phyloP scores from a whole-genome alignment of 2,797 vertebrate genomes.

The Sebastes diploproa region DNA sequence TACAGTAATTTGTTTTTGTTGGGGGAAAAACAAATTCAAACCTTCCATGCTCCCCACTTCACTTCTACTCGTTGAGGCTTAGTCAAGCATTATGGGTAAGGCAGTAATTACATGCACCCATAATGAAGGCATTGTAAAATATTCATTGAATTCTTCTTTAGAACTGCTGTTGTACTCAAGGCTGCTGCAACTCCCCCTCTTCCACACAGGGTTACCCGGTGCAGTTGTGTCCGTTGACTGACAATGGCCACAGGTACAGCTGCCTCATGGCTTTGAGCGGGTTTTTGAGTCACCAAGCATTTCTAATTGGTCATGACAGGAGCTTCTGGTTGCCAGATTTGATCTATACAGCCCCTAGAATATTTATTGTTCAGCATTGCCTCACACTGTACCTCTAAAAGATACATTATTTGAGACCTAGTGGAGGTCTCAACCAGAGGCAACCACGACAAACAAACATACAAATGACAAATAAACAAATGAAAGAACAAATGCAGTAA shows the following conservation, averaged over 20 bases:
- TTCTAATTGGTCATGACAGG: constrained; percentile 74
- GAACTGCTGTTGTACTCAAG: constrained; percentile 26
- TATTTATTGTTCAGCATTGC: constrained; percentile 57
- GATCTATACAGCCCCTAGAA: constrained; percentile 59
- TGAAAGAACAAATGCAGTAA: not conserved
- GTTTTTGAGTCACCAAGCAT: constrained; percentile 66
- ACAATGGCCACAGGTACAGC: constrained; percentile 66
- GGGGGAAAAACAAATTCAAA: constrained; percentile 38
- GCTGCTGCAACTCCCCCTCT: not conserved
- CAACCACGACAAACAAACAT: not conserved
- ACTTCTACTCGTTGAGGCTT: constrained; percentile 46
- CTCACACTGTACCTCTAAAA: constrained; percentile 34
- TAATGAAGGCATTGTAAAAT: constrained; percentile 70
- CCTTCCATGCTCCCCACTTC: constrained; percentile 35
- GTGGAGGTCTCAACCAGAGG: constrained; percentile 20
- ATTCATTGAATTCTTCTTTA: constrained; percentile 67
- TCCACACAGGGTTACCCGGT: constrained; percentile 24
- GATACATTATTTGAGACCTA: constrained; percentile 33
- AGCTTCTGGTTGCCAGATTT: constrained; percentile 72
- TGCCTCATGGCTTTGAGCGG: constrained; percentile 47
- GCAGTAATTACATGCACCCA: constrained; percentile 70
- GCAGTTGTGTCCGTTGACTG: constrained; percentile 56
- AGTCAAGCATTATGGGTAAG: constrained; percentile 60
- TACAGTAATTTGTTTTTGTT: constrained; percentile 70
- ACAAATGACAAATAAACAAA: not conserved